Conservation (phyloP, 1,140 invertebrate species). For the Caenorhabditis remanei region DNA sequence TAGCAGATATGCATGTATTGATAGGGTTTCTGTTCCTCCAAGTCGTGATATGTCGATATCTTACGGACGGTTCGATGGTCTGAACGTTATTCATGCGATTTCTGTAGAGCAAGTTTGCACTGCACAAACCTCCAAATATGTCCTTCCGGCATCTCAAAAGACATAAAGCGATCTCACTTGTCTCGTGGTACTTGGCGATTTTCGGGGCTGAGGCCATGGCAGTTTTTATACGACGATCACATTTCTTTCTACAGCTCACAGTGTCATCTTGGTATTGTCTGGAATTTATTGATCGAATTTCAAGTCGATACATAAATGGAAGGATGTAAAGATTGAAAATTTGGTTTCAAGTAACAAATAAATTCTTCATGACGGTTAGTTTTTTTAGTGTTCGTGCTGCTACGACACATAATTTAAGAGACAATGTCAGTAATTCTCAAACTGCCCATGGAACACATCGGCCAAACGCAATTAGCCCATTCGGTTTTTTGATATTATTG, state of each 20-base stretch:
- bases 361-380: too few relatives aligned
- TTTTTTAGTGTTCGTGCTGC: too few relatives aligned
- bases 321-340: too few relatives aligned
- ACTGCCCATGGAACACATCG: too few relatives aligned
- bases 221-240: slow-evolving; percentile 17
- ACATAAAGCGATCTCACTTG: slow-evolving; percentile 48
- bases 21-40: slow-evolving; percentile 56
- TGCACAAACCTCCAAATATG: slow-evolving; percentile 30
- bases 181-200: slow-evolving; percentile 20
- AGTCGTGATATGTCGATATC: slow-evolving; percentile 53
- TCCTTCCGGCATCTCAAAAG: slow-evolving; percentile 55
- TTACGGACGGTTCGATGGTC: slow-evolving; percentile 30
- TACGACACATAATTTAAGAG: too few relatives aligned
- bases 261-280: slow-evolving; percentile 57
- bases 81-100: background rate
- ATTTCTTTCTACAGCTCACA: slow-evolving; percentile 51
- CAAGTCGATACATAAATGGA: too few relatives aligned
- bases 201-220: background rate
- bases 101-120: too few relatives aligned
- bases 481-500: too few relatives aligned
- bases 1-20: slow-evolving; percentile 62
- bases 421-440: too few relatives aligned
- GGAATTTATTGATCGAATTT: background rate
- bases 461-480: too few relatives aligned
- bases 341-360: too few relatives aligned